These are phyloP conservation scores for Takifugu ocellatus DNA, from an alignment of 2,797 vertebrate species.

Conservation along the genomic window DNA sequence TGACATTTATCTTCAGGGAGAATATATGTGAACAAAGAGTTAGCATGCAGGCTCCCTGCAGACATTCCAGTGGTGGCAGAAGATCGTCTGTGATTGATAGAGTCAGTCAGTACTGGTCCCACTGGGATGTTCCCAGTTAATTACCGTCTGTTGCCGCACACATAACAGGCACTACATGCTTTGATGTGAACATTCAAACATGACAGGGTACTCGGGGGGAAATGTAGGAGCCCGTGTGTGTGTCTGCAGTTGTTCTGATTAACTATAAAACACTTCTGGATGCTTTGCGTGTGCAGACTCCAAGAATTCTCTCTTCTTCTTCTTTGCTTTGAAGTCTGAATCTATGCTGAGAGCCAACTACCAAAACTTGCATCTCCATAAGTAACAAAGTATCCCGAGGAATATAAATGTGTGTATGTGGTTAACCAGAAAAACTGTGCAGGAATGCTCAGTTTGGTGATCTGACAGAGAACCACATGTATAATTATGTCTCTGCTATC, in stretches of 20 bases:
- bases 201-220: conserved; percentile 32
- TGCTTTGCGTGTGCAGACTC: background rate
- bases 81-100: conserved; percentile 60
- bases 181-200: conserved; percentile 55
- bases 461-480: conserved; percentile 59
- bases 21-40: conserved; percentile 18
- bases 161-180: conserved; percentile 48
- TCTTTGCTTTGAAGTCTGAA: conserved; percentile 22
- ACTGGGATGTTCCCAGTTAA: conserved; percentile 65
- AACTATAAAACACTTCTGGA: too few relatives aligned
- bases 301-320: background rate
- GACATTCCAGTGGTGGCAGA: conserved; percentile 61
- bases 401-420: conserved; percentile 39
- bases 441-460: conserved; percentile 64
- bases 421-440: conserved; percentile 47
- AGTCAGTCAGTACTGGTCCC: conserved; percentile 59
- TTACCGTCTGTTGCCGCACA: conserved; percentile 62
- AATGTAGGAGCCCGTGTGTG: background rate
- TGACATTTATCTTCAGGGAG: too few relatives aligned
- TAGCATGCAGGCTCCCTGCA: conserved; percentile 37
- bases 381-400: conserved; percentile 39
- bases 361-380: conserved; percentile 15
- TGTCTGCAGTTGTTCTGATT: background rate
- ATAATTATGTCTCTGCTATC: conserved; percentile 66
- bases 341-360: conserved; percentile 21